Conservation (phyloP, 2,797 vertebrate genomes). For the Acanthurus tractus region DNA sequence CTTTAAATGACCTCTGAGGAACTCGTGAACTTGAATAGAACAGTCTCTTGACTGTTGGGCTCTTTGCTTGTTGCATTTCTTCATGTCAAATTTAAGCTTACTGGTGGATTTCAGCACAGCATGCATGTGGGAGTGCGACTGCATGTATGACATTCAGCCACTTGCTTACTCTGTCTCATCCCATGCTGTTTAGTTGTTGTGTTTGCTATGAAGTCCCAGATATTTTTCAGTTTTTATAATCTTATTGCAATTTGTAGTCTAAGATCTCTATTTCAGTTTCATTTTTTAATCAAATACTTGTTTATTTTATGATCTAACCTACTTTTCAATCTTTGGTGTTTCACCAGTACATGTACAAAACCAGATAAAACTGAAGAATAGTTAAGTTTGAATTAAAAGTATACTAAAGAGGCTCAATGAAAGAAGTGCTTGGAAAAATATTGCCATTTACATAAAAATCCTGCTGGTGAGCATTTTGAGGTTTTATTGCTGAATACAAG, state of each 20-base stretch:
- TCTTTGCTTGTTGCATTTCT: conserved; percentile 73
- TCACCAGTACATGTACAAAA: too few relatives aligned
- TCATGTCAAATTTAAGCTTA: conserved; percentile 80
- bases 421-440: neutral
- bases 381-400: neutral
- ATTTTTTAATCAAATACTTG: conserved; percentile 4
- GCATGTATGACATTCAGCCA: conserved; percentile 73
- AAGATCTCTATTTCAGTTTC: neutral
- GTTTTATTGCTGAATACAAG: neutral
- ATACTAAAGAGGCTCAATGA: neutral
- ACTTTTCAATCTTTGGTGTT: too few relatives aligned
- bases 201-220: conserved; percentile 54
- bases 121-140: conserved; percentile 68
- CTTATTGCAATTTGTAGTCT: neutral
- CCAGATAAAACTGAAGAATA: too few relatives aligned
- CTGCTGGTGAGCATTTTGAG: neutral
- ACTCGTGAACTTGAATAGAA: conserved; percentile 11
- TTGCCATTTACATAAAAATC: neutral
- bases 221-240: neutral
- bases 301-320: neutral
- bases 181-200: conserved; percentile 21
- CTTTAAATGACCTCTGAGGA: conserved; percentile 30
- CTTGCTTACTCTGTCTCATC: conserved; percentile 59
- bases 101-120: conserved; percentile 76
- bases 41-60: conserved; percentile 46